Evolutionary conservation across 2,888 invertebrate species (phyloP).

Genomic region (Crioceris asparagi): DNA sequence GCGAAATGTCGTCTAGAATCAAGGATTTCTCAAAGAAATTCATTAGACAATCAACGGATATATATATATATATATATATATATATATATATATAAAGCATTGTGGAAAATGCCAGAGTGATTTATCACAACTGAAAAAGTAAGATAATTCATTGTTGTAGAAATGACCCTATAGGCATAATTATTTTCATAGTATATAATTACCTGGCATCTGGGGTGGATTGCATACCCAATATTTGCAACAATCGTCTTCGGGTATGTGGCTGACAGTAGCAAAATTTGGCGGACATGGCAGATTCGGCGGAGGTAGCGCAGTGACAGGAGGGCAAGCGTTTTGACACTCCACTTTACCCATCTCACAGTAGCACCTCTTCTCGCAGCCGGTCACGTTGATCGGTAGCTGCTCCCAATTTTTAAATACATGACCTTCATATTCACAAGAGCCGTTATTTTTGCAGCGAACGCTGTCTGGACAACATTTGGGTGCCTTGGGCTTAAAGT

Average conservation of each 20-base stretch:
- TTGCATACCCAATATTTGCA: slow-evolving; percentile 68
- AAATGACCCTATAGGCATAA: too few species aligned
- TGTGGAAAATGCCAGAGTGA: too few species aligned
- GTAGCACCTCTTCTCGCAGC: slow-evolving; percentile 77
- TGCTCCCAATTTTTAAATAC: slow-evolving; percentile 70
- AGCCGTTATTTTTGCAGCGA: slow-evolving; percentile 69
- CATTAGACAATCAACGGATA: too few species aligned
- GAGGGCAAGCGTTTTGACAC: slow-evolving; percentile 72
- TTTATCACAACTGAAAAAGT: too few species aligned
- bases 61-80: too few species aligned
- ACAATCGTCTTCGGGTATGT: slow-evolving; percentile 66
- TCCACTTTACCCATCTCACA: slow-evolving; percentile 82
- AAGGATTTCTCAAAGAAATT: too few species aligned
- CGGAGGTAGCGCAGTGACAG: slow-evolving; percentile 67
- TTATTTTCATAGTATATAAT: too few species aligned
- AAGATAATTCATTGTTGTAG: too few species aligned
- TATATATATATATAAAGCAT: too few species aligned
- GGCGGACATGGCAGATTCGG: slow-evolving; percentile 61
- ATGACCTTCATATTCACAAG: slow-evolving; percentile 51
- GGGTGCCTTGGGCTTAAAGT: slow-evolving; percentile 59
- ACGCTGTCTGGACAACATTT: slow-evolving; percentile 74
- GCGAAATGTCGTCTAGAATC: too few species aligned
- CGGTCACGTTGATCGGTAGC: slow-evolving; percentile 67
- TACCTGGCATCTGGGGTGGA: too few species aligned
- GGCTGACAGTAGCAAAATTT: slow-evolving; percentile 53